Percentiles rank a stretch among this genome's conserved stretches.
Evolutionary conservation across 2,113 vertebrate genomes (phyloP).

Genomic region (Toxotes jaculatrix): DNA sequence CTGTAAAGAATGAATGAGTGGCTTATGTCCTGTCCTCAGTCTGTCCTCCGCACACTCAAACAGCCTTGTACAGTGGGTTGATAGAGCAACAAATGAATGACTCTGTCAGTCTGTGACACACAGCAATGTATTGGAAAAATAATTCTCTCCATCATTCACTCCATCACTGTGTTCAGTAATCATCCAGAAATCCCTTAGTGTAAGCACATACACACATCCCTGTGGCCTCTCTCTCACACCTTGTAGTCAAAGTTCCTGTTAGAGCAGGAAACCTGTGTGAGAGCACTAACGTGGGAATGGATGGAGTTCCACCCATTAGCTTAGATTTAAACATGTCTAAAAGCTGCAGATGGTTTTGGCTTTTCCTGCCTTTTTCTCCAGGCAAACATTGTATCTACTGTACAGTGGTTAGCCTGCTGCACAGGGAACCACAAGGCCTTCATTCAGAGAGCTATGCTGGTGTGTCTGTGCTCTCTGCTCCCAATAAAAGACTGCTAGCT

Average conservation of each 20-base stretch:
- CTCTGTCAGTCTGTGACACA: not conserved
- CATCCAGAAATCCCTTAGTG: conserved; percentile 18
- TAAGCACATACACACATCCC: conserved; percentile 10
- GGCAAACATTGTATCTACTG: conserved; percentile 50
- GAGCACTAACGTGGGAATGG: conserved; percentile 64
- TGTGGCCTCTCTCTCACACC: conserved; percentile 57
- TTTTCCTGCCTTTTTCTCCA: conserved; percentile 66
- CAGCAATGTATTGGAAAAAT: not conserved
- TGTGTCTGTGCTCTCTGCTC: conserved; percentile 58
- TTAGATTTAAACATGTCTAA: conserved; percentile 76
- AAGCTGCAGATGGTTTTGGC: conserved; percentile 72
- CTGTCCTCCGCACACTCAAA: not conserved
- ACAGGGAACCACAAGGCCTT: conserved; percentile 40
- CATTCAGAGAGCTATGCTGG: conserved; percentile 16
- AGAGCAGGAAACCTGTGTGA: conserved; percentile 65
- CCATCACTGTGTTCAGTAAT: conserved; percentile 14
- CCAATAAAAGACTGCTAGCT: conserved; percentile 62
- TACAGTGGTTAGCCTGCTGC: conserved; percentile 42
- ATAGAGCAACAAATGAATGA: not conserved
- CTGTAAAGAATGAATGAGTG: not conserved
- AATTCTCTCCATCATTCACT: not conserved
- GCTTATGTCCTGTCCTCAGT: not conserved
- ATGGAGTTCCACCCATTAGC: conserved; percentile 72
- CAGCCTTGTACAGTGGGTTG: not conserved
- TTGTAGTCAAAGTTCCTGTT: conserved; percentile 61